These are phyloP conservation scores for Microctenopoma stevenorrisi DNA, from an alignment of 2,797 vertebrate species.

Conservation along the genomic window DNA sequence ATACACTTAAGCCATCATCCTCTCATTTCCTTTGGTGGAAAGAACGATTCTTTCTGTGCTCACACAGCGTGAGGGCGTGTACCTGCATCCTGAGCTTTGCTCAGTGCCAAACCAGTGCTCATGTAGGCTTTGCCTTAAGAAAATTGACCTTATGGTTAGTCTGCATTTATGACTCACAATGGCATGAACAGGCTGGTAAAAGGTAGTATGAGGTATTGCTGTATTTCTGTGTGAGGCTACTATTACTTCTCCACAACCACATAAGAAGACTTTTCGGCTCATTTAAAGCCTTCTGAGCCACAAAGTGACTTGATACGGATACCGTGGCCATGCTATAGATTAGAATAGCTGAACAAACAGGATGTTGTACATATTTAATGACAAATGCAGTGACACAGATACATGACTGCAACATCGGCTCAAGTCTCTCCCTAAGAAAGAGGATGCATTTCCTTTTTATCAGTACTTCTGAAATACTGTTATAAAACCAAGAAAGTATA, in stretches of 20 bases:
- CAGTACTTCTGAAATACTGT: conserved; percentile 7
- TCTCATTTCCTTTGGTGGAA: conserved; percentile 80
- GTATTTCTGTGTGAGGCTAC: conserved; percentile 19
- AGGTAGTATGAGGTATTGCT: conserved; percentile 39
- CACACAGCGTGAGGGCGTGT: conserved; percentile 63
- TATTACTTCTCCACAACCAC: conserved; percentile 14
- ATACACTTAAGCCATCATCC: conserved; percentile 69
- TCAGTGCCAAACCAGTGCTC: conserved; percentile 55
- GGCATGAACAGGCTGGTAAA: conserved; percentile 40
- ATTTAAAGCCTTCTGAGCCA: conserved; percentile 53
- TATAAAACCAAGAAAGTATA: not conserved
- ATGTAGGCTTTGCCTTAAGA: conserved; percentile 55
- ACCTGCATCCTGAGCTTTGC: conserved; percentile 43
- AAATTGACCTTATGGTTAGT: conserved; percentile 57
- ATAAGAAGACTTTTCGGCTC: conserved; percentile 43
- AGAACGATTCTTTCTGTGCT: conserved; percentile 68
- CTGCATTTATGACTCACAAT: conserved; percentile 53
- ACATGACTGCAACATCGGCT: conserved; percentile 18
- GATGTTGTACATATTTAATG: conserved; percentile 72
- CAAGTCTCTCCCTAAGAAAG: conserved; percentile 13
- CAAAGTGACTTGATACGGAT: conserved; percentile 64
- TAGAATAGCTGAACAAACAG: conserved; percentile 49
- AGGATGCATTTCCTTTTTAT: conserved; percentile 13
- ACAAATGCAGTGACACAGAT: conserved; percentile 43
- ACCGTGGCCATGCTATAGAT: conserved; percentile 48